Base-by-base conservation (phyloP, 92 coral and sea anemone genomes). In the Siderastrea siderea region DNA sequence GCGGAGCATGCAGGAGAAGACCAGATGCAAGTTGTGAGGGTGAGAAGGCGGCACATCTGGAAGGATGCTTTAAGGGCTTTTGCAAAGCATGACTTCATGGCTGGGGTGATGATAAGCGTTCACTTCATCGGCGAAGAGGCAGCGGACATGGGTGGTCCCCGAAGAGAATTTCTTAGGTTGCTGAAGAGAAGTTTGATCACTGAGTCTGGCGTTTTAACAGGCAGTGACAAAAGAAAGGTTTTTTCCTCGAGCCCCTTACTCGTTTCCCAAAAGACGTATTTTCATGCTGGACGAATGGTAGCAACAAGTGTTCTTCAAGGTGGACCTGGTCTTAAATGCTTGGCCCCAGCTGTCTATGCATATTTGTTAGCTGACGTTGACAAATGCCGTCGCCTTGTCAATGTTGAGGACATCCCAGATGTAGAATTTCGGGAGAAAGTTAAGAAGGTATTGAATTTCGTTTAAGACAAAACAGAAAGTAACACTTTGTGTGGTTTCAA, bases 31-130 rank as follows among this genome's bases (percentile, higher is more conserved):
- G 73, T 73, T 55, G 50, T 84, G 65, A 12, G 81, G 38, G 68
- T 74, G 47, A 84, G 88, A 52, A 84, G 88, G 62, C 72, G 81
- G 47, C 81, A 84, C 57, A 44, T 84, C 71, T 84, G 88, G 88
- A 11, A 45, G 13, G 88, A 84, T 74, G 88, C 87, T 55, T 65
- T 72, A 13, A 26, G 80, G 44, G 58, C 79, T 3, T 83, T 83
- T 73, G 3, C 88, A 78, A 78, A 84, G 70, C 38, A 51, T 58
- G 68, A 71, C 49, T 84, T 59, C 19, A 14, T 12, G 47, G 50
- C 49, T 15, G 68, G 77, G 38, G 65, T 71, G 11, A 52, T 84
- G n/a, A 16, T 84, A 51, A 52, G 75, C 19, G 81, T 73, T 48
- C 81, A 84, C 17, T 84, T 73, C 50, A 73, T 73, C 74, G 88